Conservation (phyloP, 1,140 invertebrate genomes). For the Drosophila malerkotliana region DNA sequence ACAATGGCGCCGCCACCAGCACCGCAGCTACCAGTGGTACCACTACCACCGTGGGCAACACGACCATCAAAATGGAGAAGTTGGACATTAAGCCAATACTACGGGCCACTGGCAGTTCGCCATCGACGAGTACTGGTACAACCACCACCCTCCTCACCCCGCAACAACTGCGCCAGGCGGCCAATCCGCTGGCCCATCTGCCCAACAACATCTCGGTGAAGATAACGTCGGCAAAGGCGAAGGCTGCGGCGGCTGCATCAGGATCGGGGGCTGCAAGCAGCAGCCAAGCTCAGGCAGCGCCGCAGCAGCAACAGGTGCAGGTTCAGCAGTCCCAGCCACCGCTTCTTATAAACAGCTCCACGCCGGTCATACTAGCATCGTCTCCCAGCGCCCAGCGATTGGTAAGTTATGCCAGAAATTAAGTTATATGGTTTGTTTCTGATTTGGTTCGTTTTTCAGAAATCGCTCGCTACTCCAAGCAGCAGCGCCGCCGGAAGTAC, state of each 20-base stretch:
- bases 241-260: conserved; percentile 53
- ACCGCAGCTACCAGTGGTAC: conserved; percentile 16
- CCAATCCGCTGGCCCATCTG: conserved; percentile 75
- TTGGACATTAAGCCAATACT: conserved; percentile 76
- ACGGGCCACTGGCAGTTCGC: conserved; percentile 29
- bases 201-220: conserved; percentile 82
- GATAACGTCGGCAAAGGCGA: conserved; percentile 76
- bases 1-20: conserved; percentile 23
- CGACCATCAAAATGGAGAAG: conserved; percentile 81
- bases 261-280: conserved; percentile 22
- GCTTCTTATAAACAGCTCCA: conserved; percentile 80
- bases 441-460: conserved; percentile 40
- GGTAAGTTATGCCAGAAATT: conserved; percentile 38
- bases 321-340: conserved; percentile 70
- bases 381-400: conserved; percentile 66
- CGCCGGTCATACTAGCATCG: conserved; percentile 78
- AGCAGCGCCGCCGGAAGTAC: conserved; percentile 39
- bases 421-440: background rate
- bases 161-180: conserved; percentile 67
- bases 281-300: conserved; percentile 41
- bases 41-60: conserved; percentile 65
- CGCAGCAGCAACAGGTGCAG: conserved; percentile 41
- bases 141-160: conserved; percentile 66
- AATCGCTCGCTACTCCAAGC: conserved; percentile 57
- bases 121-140: conserved; percentile 39